These are phyloP conservation scores for Ametastegia equiseti DNA, from an alignment of 2,888 invertebrate species.

Conservation along the genomic window DNA sequence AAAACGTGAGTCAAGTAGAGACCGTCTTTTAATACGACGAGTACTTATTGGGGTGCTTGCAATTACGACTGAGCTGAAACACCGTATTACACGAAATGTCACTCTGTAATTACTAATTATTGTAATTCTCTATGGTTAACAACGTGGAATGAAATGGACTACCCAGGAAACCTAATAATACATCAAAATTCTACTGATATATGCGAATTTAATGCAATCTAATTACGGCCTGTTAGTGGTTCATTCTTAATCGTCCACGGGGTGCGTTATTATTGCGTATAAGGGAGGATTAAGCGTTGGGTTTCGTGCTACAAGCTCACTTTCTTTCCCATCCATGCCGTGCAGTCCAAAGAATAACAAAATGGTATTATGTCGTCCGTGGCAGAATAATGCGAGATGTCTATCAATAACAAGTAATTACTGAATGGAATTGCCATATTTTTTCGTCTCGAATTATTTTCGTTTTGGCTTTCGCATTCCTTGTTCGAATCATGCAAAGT, in stretches of 20 bases:
- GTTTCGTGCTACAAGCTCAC: background rate
- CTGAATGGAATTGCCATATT: background rate
- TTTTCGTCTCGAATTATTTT: background rate
- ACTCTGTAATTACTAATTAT: slow-evolving; percentile 40
- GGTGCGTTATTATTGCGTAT: slow-evolving; percentile 5
- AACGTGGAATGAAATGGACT: slow-evolving; percentile 30
- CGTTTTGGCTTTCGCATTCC: background rate
- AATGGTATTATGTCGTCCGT: background rate
- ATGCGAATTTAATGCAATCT: slow-evolving; percentile 32
- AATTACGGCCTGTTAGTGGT: slow-evolving; percentile 18
- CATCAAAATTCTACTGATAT: slow-evolving; percentile 27
- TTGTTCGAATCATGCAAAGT: background rate
- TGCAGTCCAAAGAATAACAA: background rate
- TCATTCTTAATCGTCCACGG: slow-evolving; percentile 27
- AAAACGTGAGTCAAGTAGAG: slow-evolving; percentile 4
- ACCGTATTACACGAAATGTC: slow-evolving; percentile 23
- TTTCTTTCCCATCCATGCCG: slow-evolving; percentile 18
- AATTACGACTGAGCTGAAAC: slow-evolving; percentile 11
- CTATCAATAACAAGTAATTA: background rate
- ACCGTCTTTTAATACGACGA: slow-evolving; percentile 25
- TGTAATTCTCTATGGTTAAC: slow-evolving; percentile 21
- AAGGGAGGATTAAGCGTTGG: background rate
- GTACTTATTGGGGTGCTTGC: slow-evolving; percentile 26
- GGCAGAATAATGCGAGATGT: background rate
- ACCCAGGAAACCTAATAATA: slow-evolving; percentile 30